Conservation (phyloP, 2,113 vertebrate species). For the Poecile atricapillus region DNA sequence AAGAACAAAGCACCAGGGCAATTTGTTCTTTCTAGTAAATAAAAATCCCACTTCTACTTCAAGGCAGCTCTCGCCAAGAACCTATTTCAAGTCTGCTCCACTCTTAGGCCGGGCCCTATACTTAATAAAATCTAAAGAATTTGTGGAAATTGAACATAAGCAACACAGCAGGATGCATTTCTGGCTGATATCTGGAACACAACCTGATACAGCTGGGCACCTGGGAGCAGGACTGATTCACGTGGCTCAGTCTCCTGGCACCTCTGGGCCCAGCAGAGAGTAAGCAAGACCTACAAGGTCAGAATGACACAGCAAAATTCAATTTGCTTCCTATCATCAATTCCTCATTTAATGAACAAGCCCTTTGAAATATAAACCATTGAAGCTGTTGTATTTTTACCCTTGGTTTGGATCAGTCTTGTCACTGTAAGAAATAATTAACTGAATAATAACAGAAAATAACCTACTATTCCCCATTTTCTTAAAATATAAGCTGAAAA, state of each 20-base stretch:
- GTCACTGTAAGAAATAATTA: not conserved
- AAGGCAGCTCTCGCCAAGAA: not conserved
- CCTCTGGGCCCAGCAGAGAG: not conserved
- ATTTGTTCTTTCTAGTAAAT: not conserved
- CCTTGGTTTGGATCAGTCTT: not conserved
- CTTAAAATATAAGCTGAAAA: not conserved
- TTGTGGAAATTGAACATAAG: not conserved
- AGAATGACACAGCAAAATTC: not conserved
- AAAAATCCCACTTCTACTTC: not conserved
- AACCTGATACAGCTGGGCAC: not conserved
- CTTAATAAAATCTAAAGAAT: not conserved
- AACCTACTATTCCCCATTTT: not conserved
- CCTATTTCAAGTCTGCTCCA: not conserved
- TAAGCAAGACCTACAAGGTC: rapidly evolving
- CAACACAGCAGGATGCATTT: not conserved
- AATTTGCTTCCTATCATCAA: not conserved
- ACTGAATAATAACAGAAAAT: not conserved
- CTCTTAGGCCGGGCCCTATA: not conserved
- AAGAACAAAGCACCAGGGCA: not conserved
- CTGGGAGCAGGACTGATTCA: not conserved
- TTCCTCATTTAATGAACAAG: not conserved
- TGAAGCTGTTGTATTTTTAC: not conserved
- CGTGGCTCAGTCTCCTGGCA: not conserved
- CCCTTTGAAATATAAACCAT: not conserved
- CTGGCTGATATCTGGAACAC: not conserved